Evolutionary conservation across 2,888 invertebrate genomes (phyloP).

Genomic region (Tenthredo mesomela): DNA sequence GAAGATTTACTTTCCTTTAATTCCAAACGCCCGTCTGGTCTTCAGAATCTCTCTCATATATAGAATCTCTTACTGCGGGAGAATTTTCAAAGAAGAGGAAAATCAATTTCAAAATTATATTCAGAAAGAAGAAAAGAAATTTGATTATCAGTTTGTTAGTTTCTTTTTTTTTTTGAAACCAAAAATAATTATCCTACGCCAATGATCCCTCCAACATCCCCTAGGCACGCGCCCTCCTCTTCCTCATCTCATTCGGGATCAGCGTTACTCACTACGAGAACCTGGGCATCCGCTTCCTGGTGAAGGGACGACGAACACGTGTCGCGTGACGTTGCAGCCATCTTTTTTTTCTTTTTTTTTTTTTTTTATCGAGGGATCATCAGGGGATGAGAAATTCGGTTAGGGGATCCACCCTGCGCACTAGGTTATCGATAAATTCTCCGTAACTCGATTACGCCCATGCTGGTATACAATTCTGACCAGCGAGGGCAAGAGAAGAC

Average conservation of each 20-base stretch:
- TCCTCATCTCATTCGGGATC: constrained; percentile 64
- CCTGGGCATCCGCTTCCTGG: constrained; percentile 62
- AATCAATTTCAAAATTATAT: not conserved
- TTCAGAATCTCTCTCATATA: not conserved
- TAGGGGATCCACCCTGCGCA: not conserved
- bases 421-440: not conserved
- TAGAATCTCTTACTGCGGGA: not conserved
- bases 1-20: constrained; percentile 51
- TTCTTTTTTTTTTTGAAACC: not conserved
- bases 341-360: not conserved
- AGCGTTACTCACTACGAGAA: constrained; percentile 62
- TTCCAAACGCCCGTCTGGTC: constrained; percentile 35
- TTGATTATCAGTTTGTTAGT: too few relatives aligned
- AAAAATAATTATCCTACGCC: not conserved
- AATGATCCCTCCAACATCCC: constrained; percentile 55
- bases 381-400: not conserved
- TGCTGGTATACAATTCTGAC: too few relatives aligned
- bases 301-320: constrained; percentile 62
- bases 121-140: too few relatives aligned
- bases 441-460: not conserved
- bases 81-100: not conserved
- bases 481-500: too few relatives aligned
- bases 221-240: constrained; percentile 64
- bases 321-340: constrained; percentile 57
- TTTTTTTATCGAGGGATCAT: not conserved